Base-by-base conservation (phyloP, 2,113 vertebrate genomes). In the Charina bottae region DNA sequence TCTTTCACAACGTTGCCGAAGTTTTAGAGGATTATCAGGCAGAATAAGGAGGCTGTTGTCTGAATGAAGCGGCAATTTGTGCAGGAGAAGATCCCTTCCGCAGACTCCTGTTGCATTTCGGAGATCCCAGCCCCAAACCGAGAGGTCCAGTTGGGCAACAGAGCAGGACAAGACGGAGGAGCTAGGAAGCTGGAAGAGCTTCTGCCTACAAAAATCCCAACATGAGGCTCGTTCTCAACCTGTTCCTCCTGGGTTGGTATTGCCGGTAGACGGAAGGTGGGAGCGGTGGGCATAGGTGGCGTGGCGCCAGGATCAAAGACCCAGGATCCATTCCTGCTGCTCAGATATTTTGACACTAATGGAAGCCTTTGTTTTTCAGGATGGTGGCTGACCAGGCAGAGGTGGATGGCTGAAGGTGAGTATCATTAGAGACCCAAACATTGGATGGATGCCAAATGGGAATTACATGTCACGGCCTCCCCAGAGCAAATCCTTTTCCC, bases 241-340 rank as follows among this genome's bases (percentile, higher is more conserved):
- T 88, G 54, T 28, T 92, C 62, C 46, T 60, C 49, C 85, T 83
- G 10, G 85, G 90, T 92, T 49, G 23, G 90, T 92, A 87, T 59
- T 54, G 8, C 11, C 15, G 1, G 4, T 15, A 23, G 28, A 33
- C 4, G n/a, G n/a, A n/a, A 56, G 56, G 21, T 12, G 37, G 55
- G 55, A 59, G 55, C 13, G 15, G 3, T 78, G 3, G 64, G 24
- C 33, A 59, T 24, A 0, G 26, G 19, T 8, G 2, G 6, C 10
- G 6, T 12, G 46, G 28, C 1, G 37, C 42, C 15, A 88, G 46
- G 86, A 59, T 11, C 7, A 53, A 42, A 26, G 33, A 28, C 21
- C 13, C 12, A 19, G 55, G 12, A 0, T 24, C 17, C 0, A 24
- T 78, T 83, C 23, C 68, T 54, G n/a, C 53, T 84, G 55, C 28